Conservation (phyloP, 2,113 vertebrate species). For the Mormyrus lacerda region DNA sequence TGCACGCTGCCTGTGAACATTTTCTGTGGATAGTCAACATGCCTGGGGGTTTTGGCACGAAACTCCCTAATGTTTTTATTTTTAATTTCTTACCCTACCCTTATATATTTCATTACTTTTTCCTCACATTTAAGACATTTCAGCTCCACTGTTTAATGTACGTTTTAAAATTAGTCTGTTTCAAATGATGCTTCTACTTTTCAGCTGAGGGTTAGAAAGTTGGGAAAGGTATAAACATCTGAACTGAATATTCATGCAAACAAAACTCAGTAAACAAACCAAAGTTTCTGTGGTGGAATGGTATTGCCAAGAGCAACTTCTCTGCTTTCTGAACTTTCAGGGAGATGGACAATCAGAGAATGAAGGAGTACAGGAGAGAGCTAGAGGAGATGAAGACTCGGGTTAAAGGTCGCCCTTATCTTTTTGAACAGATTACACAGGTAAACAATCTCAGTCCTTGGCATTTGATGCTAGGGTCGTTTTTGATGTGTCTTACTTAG, state of each 20-base stretch:
- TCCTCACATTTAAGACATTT: neutral
- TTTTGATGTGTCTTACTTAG: neutral
- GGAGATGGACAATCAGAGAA: conserved; percentile 69
- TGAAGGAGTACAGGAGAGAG: conserved; percentile 78
- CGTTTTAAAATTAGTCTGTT: neutral
- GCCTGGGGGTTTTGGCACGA: neutral
- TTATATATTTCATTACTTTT: neutral
- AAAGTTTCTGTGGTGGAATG: neutral
- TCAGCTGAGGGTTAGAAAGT: neutral
- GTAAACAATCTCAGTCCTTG: conserved; percentile 31
- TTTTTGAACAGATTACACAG: conserved; percentile 82
- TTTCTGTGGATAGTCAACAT: neutral
- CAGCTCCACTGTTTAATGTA: neutral
- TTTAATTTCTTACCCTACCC: neutral
- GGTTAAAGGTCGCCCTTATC: conserved; percentile 74
- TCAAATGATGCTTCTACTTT: neutral
- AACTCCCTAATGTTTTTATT: neutral
- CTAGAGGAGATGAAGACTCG: conserved; percentile 77
- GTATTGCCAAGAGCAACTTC: conserved; percentile 30
- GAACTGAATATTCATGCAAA: neutral
- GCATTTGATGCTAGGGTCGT: neutral
- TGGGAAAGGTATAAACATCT: neutral
- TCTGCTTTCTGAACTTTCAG: conserved; percentile 51
- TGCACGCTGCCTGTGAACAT: neutral
- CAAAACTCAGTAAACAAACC: neutral